These are phyloP conservation scores for Lichenostomus cassidix DNA, from an alignment of 2,113 vertebrate species.

Conservation along the genomic window DNA sequence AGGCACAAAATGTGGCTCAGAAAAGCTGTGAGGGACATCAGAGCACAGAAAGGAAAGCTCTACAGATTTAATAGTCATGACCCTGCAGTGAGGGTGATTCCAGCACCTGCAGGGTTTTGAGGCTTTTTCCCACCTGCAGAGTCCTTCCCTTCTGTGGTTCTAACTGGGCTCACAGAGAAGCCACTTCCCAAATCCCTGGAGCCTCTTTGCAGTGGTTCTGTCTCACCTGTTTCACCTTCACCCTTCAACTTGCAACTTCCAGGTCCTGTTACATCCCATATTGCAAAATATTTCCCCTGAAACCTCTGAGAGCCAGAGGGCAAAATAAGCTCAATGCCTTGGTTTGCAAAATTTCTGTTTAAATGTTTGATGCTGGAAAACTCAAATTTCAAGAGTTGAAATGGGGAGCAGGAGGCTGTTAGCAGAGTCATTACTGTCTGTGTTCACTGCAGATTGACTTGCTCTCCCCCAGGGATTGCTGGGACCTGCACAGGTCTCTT, in stretches of 20 bases:
- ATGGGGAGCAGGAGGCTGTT: not conserved
- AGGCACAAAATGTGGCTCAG: not conserved
- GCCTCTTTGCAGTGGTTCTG: not conserved
- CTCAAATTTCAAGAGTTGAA: not conserved
- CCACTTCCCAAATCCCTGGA: too few relatives aligned
- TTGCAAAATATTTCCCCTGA: not conserved
- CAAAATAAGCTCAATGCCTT: not conserved
- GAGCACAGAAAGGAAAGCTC: not conserved
- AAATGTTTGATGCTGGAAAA: not conserved
- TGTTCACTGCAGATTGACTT: not conserved
- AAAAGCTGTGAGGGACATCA: not conserved
- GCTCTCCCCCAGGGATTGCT: not conserved
- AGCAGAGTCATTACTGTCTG: not conserved
- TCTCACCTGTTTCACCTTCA: not conserved
- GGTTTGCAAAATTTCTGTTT: not conserved
- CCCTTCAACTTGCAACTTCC: not conserved
- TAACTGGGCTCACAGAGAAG: not conserved
- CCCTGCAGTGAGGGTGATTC: not conserved
- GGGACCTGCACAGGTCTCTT: not conserved
- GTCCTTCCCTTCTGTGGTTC: not conserved
- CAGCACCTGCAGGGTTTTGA: not conserved
- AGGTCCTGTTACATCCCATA: not conserved
- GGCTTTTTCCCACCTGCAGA: not conserved
- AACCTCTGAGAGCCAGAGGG: not conserved
- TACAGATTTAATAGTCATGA: accelerated